Evolutionary conservation across 2,888 invertebrate genomes (phyloP).

Genomic region (Hyalella azteca): DNA sequence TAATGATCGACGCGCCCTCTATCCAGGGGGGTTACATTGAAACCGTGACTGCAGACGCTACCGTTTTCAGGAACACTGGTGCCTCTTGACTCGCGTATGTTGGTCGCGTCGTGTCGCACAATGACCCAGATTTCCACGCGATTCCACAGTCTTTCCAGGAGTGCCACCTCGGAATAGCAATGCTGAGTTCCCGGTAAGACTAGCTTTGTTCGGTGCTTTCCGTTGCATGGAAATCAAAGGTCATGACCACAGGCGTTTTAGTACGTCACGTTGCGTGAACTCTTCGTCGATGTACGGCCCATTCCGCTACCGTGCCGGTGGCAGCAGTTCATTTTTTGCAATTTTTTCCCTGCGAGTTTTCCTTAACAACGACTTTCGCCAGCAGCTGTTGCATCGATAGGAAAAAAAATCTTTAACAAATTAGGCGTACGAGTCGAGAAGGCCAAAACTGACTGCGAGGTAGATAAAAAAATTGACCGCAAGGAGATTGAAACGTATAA

Average conservation of each 20-base stretch:
- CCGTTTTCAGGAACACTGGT: background rate
- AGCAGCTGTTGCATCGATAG: too few species aligned
- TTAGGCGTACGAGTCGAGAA: too few species aligned
- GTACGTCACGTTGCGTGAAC: background rate
- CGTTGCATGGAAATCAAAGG: conserved; percentile 18
- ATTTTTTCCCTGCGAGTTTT: background rate
- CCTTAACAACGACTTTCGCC: too few species aligned
- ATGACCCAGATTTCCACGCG: conserved; percentile 24
- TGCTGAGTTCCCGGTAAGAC: background rate
- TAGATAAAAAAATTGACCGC: too few species aligned
- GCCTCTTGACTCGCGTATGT: background rate
- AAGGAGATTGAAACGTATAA: too few species aligned
- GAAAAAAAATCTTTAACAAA: too few species aligned
- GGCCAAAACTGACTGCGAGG: too few species aligned
- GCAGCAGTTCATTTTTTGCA: background rate
- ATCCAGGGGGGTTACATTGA: too few species aligned
- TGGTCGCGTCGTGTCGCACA: background rate
- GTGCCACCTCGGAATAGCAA: conserved; percentile 28
- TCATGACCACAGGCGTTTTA: background rate
- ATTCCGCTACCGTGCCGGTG: background rate
- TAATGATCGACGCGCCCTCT: background rate
- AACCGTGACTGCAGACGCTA: background rate
- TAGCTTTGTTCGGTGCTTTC: conserved; percentile 3
- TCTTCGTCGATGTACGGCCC: background rate
- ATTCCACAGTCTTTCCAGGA: background rate